These are phyloP conservation scores for Eristalis intricaria DNA, from an alignment of 2,888 invertebrate genomes.

Conservation along the genomic window DNA sequence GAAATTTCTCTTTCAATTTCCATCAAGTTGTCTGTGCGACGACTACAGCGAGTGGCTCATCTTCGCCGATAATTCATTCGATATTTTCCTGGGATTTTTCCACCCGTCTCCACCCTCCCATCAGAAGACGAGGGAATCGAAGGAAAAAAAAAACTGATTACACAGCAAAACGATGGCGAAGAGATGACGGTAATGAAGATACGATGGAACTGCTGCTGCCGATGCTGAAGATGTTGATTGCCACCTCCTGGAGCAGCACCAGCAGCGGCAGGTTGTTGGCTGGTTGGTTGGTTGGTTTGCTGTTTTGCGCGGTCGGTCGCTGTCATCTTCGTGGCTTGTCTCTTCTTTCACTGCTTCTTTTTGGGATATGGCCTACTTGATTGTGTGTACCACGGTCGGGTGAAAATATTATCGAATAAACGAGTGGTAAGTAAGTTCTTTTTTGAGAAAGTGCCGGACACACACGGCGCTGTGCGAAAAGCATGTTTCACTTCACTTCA, in stretches of 20 bases:
- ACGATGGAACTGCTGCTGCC: slow-evolving; percentile 35
- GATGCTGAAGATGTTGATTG: slow-evolving; percentile 44
- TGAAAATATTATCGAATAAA: slow-evolving; percentile 67
- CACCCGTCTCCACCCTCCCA: slow-evolving; percentile 29
- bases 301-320: slow-evolving; percentile 12
- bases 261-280: slow-evolving; percentile 2
- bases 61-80: slow-evolving; percentile 35
- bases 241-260: slow-evolving; percentile 23
- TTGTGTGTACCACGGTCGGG: slow-evolving; percentile 22
- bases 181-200: slow-evolving; percentile 63
- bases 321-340: slow-evolving; percentile 28
- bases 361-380: slow-evolving; percentile 64
- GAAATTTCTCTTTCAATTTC: slow-evolving; percentile 70
- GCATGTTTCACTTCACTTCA: neutral
- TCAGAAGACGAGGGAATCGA: slow-evolving; percentile 12
- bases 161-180: slow-evolving; percentile 35
- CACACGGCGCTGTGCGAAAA: neutral
- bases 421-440: slow-evolving; percentile 17
- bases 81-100: slow-evolving; percentile 36
- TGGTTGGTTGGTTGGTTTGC: slow-evolving; percentile 11
- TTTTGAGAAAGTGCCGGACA: slow-evolving; percentile 61
- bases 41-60: slow-evolving; percentile 47
- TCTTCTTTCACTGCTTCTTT: slow-evolving; percentile 9
- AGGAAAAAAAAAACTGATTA: slow-evolving; percentile 57
- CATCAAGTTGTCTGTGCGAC: slow-evolving; percentile 36